Evolutionary conservation across 1,140 invertebrate genomes (phyloP), one percentile per base, ranked within the genome.

Genomic region (Zaprionus ornatus): DNA sequence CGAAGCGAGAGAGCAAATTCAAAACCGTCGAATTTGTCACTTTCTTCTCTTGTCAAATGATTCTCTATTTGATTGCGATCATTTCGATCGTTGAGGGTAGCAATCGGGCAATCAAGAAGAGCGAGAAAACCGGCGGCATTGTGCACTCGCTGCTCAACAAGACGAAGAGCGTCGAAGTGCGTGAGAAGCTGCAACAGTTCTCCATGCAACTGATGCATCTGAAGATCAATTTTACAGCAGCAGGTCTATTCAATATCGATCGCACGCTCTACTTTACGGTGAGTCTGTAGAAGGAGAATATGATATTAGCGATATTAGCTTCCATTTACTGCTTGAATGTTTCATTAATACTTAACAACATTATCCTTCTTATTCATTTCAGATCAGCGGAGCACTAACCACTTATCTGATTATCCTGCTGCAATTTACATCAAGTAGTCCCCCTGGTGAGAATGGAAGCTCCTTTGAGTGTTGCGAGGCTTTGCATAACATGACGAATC

Each of bases 1-100:
- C 91, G 25, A 91, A 87, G 64, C 61, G 86, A 1, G 91, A 91
- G 17, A 87, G 87, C 69, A 91, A 92, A 74, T 92, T 92, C 56
- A 92, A 91, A 37, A 91, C 91, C 0, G 88, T 86, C 1, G 91
- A 92, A 55, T 92, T 92, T 57, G 88, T 92, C 0, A 91, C 91
- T 0, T 92, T 92, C 23, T 92, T 92, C 59, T 91, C 91, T 0
- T 92, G 91, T 32, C 91, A 92, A 75, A 92, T 92, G 91, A 90
- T 91, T 42, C 35, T 92, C 25, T 92, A 92, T 70, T 55, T 92
- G 60, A 91, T 92, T 55, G 91, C 88, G 19, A 91, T 92, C 2
- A 79, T 92, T 2, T 92, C 91, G 4, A 92, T 92, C 55, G 91
- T 92, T 9, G 91, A 92, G 64, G 91, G 91, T 25, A 92, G 91